Percentiles rank a stretch among this genome's conserved stretches.
Evolutionary conservation across 2,113 vertebrate genomes (phyloP).

Genomic region (Gymnorhina tibicen): DNA sequence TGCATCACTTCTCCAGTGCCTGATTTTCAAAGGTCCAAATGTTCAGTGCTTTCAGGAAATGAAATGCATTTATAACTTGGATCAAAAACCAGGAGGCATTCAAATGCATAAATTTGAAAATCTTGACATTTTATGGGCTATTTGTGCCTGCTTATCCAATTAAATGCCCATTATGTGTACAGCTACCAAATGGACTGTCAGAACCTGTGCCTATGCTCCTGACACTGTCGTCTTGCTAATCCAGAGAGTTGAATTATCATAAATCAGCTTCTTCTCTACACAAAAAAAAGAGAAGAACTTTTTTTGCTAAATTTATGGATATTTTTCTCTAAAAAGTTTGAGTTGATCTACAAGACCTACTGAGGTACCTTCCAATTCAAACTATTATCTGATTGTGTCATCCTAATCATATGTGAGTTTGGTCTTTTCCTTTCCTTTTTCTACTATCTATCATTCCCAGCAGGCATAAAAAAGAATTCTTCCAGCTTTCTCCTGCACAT

Average conservation of each 20-base stretch:
- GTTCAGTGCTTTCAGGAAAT: neutral
- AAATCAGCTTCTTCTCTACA: neutral
- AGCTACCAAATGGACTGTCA: neutral
- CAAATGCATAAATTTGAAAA: neutral
- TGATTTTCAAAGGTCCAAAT: neutral
- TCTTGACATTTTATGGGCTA: neutral
- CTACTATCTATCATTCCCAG: neutral
- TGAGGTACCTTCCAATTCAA: neutral
- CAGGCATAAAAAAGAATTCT: neutral
- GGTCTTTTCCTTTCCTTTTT: neutral
- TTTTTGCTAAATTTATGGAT: neutral
- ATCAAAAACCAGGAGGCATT: neutral
- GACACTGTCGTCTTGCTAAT: neutral
- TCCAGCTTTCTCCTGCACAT: neutral
- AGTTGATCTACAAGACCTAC: neutral
- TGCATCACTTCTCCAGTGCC: neutral
- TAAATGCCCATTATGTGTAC: neutral
- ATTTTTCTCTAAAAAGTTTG: fast-evolving
- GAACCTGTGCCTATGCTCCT: neutral
- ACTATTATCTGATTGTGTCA: neutral
- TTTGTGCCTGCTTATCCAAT: neutral
- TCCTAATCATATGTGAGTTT: neutral
- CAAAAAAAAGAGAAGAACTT: too few relatives aligned
- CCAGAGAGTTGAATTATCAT: neutral
- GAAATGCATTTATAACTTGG: neutral